Evolutionary conservation across 1,140 invertebrate genomes (phyloP).

Genomic region (Drosophila pruinosa): DNA sequence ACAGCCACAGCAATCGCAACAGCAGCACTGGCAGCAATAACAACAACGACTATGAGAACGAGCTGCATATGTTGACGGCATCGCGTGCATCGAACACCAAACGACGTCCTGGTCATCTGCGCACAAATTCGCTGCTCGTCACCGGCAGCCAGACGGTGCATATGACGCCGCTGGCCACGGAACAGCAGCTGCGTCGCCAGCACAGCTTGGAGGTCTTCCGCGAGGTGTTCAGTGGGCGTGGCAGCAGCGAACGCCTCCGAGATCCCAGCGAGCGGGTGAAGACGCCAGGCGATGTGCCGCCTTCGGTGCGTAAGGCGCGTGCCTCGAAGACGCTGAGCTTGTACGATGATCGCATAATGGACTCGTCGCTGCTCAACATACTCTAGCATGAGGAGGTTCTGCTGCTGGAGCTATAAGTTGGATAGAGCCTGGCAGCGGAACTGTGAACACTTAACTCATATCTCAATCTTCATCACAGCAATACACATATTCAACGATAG

Average conservation of each 20-base stretch:
- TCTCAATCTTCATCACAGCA: constrained; percentile 52
- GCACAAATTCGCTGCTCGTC: constrained; percentile 67
- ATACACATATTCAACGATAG: constrained; percentile 76
- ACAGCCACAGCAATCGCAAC: constrained; percentile 68
- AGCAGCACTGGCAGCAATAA: constrained; percentile 50
- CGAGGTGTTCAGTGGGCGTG: constrained; percentile 85
- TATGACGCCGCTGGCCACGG: constrained; percentile 26
- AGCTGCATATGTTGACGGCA: constrained; percentile 49
- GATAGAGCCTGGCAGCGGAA: constrained; percentile 50
- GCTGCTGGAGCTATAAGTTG: constrained; percentile 75
- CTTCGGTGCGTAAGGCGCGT: constrained; percentile 87
- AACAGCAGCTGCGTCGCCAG: constrained; percentile 83
- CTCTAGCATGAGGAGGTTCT: constrained; percentile 83
- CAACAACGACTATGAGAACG: constrained; percentile 53
- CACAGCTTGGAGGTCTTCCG: constrained; percentile 88
- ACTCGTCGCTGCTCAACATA: constrained; percentile 83
- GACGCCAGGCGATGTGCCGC: constrained; percentile 91
- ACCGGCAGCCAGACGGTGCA: constrained; percentile 19
- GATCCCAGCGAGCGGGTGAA: constrained; percentile 90
- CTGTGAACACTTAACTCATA: constrained; percentile 45
- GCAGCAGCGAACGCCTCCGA: constrained; percentile 86
- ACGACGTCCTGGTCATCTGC: constrained; percentile 64
- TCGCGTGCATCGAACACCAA: constrained; percentile 41
- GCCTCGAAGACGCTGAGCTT: constrained; percentile 88
- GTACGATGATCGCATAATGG: constrained; percentile 94